Base-by-base conservation (phyloP, 2,888 invertebrate genomes). In the Mayetiola destructor region DNA sequence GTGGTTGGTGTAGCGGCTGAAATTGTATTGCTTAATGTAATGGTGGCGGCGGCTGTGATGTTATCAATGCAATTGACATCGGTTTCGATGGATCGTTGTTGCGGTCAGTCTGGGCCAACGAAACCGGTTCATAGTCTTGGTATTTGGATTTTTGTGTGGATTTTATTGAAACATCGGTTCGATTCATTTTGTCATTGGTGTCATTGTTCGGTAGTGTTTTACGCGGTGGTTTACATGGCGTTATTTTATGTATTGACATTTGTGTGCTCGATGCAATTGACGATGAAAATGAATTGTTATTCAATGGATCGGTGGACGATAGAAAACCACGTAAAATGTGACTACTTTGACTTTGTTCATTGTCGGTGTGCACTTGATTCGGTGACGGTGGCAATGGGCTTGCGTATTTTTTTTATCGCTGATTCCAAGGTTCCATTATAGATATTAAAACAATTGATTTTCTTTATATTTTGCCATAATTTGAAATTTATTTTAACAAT, bases 351-450 rank as follows among this genome's bases (percentile, higher is more conserved):
- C 66, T 68, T 3, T 61, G 56, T 27, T 56, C 48, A 32, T 58
- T 56, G 57, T 72, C 72, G 14, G 69, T 67, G 18, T 63, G 62
- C 53, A 65, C 67, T 8, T 66, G 66, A 56, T 68, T 37, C 1
- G 78, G 76, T 1, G 84, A 84, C 2, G 80, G 79, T 2, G 88
- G 85, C 61, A 90, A 68, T 0, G 89, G 89, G n/a, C n/a, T n/a
- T n/a, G n/a, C n/a, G n/a, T n/a, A n/a, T n/a, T n/a, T n/a, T n/a
- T n/a, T n/a, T n/a, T n/a, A n/a, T n/a, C n/a, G n/a, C n/a, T n/a
- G n/a, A n/a, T n/a, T n/a, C n/a, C n/a, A n/a, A n/a, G n/a, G n/a
- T n/a, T n/a, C n/a, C n/a, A n/a, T n/a, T n/a, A n/a, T n/a, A n/a
- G n/a, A n/a, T n/a, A n/a, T n/a, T n/a, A n/a, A n/a, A n/a, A n/a